phyloP scores from a whole-genome alignment of 2,888 invertebrate species.

The Ceriagrion tenellum region DNA sequence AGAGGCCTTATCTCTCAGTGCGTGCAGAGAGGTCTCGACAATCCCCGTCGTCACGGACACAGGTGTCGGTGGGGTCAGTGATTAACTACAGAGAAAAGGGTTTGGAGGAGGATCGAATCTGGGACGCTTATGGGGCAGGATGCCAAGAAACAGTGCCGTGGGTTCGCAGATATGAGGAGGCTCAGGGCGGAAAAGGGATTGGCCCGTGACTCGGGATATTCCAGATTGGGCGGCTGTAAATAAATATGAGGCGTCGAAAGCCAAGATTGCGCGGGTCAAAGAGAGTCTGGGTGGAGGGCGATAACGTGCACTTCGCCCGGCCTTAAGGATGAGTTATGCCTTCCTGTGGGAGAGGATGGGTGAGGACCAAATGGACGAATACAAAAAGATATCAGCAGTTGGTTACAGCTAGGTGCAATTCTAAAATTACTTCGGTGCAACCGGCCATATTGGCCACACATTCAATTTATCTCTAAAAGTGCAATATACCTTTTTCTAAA shows the following conservation, averaged over 20 bases:
- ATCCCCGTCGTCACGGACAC: neutral
- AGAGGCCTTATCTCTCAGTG: neutral
- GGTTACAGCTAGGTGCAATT: no score
- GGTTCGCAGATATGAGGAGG: neutral
- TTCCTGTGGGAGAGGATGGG: neutral
- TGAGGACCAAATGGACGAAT: no score
- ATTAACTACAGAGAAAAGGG: neutral
- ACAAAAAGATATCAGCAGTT: no score
- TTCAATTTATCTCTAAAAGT: no score
- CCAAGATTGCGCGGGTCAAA: neutral
- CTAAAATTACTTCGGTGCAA: no score
- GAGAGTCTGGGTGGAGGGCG: neutral
- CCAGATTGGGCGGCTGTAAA: neutral
- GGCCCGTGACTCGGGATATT: neutral
- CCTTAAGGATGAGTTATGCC: neutral
- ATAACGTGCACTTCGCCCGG: neutral
- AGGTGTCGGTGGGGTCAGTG: neutral
- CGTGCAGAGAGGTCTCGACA: neutral
- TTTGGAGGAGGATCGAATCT: neutral
- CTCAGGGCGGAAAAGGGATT: neutral
- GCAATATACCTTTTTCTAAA: no score
- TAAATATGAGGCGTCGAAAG: slow-evolving; percentile 11
- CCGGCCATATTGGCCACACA: no score
- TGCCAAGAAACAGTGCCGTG: neutral
- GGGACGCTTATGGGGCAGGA: neutral